Evolutionary conservation across 2,113 vertebrate species (phyloP), one percentile per base, ranked within the genome.

Genomic region (Anhinga anhinga): DNA sequence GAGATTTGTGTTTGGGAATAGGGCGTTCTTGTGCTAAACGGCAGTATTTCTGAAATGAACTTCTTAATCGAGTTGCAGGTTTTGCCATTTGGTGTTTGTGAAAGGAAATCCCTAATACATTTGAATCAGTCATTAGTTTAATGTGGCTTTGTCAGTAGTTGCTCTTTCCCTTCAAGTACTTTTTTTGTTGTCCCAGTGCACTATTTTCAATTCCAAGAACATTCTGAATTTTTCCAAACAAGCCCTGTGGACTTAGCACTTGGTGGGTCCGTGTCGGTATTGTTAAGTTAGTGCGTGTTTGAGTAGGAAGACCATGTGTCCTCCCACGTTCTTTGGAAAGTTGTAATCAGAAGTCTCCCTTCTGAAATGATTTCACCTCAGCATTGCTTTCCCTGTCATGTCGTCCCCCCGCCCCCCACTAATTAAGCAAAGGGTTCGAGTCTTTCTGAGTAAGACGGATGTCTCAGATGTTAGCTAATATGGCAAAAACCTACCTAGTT

Each of bases 221-320:
- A 14, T 25, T 29, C 20, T 30, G 32, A 83, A 22, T 18, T 92
- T 86, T 78, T 58, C n/a, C 36, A 47, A 44, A 30, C 36, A 34
- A 69, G 27, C 32, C 29, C 12, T 0, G 0, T 52, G 52, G 22
- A 45, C 58, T 30, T 40, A 29, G 58, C 5, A 0, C 74, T 88
- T 42, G 19, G 32, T 53, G 38, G 27, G 72, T 62, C 50, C 1
- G 0, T 42, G 49, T 59, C 1, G 0, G 22, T 78, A 8, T 36
- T 53, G 59, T n/a, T 80, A 9, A 4, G 5, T 65, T 34, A 20
- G 23, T 0, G 0, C 1, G 0, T 21, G 14, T 58, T 38, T 32
- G 29, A 78, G 26, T 11, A 50, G 76, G 72, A 61, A 52, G 53
- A 78, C 3, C 42, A 58, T 88, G n/a, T 5, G 1, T 65, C 15